Conservation (phyloP, 1,140 invertebrate species). For the Ganaspis sp. region DNA sequence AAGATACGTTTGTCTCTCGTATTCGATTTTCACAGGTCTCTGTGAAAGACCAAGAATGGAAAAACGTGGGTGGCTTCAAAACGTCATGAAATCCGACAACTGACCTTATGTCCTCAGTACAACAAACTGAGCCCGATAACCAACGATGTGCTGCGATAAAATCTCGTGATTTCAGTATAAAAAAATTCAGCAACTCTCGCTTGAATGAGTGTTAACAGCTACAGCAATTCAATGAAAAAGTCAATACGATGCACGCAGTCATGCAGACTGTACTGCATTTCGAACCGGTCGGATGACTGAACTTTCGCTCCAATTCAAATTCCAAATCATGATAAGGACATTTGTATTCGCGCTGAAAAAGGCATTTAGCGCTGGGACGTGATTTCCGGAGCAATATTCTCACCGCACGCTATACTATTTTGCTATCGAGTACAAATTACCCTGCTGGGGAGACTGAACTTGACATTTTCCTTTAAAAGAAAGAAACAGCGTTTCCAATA, state of each 20-base stretch:
- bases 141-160: conserved; percentile 46
- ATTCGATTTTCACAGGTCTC: too few species aligned
- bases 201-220: conserved; percentile 37
- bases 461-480: background rate
- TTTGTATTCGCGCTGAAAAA: conserved; percentile 22
- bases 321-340: background rate
- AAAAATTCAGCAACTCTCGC: conserved; percentile 40
- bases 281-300: background rate
- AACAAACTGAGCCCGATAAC: conserved; percentile 47
- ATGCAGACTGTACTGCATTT: background rate
- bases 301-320: conserved; percentile 17
- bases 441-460: background rate
- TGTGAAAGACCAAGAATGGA: too few species aligned
- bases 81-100: conserved; percentile 46
- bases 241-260: background rate
- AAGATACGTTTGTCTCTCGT: too few species aligned
- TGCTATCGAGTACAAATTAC: conserved; percentile 7
- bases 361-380: background rate
- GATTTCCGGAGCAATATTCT: conserved; percentile 13
- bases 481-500: too few species aligned
- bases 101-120: conserved; percentile 35
- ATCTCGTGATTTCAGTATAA: conserved; percentile 41
- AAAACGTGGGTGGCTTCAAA: conserved; percentile 40
- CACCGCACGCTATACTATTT: background rate
- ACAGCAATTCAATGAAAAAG: conserved; percentile 22